Percentiles rank a stretch among this genome's conserved stretches.
These are phyloP conservation scores for Heliothis subflexa DNA, from an alignment of 1,140 invertebrate species.

Conservation along the genomic window DNA sequence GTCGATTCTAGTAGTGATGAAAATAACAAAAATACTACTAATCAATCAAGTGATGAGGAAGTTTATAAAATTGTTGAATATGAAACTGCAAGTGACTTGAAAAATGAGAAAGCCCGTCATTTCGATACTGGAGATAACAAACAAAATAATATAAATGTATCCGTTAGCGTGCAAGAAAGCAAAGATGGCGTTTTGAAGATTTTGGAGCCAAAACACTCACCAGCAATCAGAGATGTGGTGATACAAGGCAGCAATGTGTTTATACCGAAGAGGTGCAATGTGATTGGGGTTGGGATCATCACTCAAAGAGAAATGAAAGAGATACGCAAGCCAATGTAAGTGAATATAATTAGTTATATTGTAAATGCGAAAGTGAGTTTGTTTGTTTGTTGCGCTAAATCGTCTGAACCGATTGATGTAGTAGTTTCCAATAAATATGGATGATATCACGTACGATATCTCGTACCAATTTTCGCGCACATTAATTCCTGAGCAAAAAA, in stretches of 20 bases:
- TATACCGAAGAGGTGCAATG: constrained; percentile 64
- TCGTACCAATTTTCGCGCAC: too few species aligned
- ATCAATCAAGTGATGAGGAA: constrained; percentile 69
- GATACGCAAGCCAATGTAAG: constrained; percentile 69
- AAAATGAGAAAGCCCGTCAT: constrained; percentile 50
- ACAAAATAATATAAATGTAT: constrained; percentile 54
- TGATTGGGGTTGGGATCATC: constrained; percentile 71
- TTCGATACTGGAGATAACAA: constrained; percentile 55
- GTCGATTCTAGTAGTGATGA: constrained; percentile 62
- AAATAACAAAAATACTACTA: not conserved
- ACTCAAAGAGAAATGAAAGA: constrained; percentile 67
- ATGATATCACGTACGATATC: too few species aligned
- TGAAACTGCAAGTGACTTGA: constrained; percentile 59
- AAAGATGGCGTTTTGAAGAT: constrained; percentile 51
- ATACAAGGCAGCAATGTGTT: constrained; percentile 65
- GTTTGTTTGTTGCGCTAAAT: not conserved
- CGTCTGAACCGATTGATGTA: not conserved
- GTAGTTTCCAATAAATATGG: too few species aligned
- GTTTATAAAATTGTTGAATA: constrained; percentile 78
- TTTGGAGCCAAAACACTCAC: constrained; percentile 53
- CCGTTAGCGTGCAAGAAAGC: constrained; percentile 55
- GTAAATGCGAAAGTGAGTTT: too few species aligned
- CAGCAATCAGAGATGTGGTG: constrained; percentile 58
- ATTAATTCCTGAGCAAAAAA: too few species aligned
- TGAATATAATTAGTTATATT: too few species aligned